phyloP scores from a whole-genome alignment of 2,888 invertebrate genomes.

The Nebria brevicollis region DNA sequence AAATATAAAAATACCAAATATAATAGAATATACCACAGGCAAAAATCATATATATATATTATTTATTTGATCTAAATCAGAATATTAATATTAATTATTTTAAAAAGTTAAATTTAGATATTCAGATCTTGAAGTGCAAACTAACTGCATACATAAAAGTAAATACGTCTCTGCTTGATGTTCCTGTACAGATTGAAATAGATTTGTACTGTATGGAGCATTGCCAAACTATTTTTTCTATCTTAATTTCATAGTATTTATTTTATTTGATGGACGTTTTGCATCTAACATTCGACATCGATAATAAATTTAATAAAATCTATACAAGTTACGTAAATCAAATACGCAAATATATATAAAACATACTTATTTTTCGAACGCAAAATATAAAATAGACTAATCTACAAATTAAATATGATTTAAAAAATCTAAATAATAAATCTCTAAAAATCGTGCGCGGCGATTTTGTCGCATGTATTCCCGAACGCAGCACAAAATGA shows the following conservation, averaged over 20 bases:
- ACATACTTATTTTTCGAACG: too few species aligned
- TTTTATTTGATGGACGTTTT: constrained; percentile 35
- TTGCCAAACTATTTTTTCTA: constrained; percentile 36
- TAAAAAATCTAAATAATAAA: neutral
- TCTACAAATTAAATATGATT: too few species aligned
- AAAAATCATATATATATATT: neutral
- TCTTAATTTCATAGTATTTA: constrained; percentile 31
- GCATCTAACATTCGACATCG: neutral
- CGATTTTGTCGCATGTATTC: neutral
- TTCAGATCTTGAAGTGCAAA: too few species aligned
- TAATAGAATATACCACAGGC: too few species aligned
- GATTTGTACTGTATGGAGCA: constrained; percentile 24
- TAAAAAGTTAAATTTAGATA: too few species aligned
- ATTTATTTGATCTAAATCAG: neutral
- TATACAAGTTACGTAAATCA: too few species aligned
- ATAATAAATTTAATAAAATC: neutral
- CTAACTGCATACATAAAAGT: neutral
- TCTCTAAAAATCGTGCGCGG: neutral
- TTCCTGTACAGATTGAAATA: constrained; percentile 27
- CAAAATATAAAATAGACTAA: too few species aligned
- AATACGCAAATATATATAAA: too few species aligned
- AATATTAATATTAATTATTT: neutral
- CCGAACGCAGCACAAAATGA: neutral
- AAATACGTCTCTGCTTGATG: constrained; percentile 15
- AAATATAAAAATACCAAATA: too few species aligned